A percentile compares a stretch with the other conserved stretches of the same genome.
Evolutionary conservation across 2,888 invertebrate genomes (phyloP).

Genomic region (Ischnus inquisitorius): DNA sequence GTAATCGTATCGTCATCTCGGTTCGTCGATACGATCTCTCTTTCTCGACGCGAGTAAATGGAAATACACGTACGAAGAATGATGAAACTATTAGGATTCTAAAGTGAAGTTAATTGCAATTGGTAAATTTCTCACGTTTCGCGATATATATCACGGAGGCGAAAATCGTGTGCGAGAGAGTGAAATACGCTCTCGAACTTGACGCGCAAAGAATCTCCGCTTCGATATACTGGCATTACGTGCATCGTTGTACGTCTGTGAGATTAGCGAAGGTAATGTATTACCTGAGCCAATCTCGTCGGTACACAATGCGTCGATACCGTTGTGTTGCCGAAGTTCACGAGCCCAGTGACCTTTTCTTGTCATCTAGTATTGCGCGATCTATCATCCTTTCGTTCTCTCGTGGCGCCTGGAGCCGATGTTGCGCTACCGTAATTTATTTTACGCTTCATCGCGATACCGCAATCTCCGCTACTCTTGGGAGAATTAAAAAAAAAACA

Average conservation of each 20-base stretch:
- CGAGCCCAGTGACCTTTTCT: background rate
- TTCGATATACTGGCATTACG: background rate
- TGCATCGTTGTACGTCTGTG: background rate
- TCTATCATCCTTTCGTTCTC: constrained; percentile 23
- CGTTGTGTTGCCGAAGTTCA: background rate
- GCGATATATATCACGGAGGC: constrained; percentile 16
- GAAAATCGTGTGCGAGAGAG: background rate
- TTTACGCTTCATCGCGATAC: constrained; percentile 42
- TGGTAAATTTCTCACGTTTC: constrained; percentile 50
- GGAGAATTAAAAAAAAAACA: constrained; percentile 23
- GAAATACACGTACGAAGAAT: constrained; percentile 18
- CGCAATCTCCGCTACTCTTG: constrained; percentile 34
- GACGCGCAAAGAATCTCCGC: background rate
- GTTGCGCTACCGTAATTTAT: constrained; percentile 31
- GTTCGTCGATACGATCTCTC: background rate
- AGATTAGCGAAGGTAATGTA: background rate
- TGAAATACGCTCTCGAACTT: constrained; percentile 3
- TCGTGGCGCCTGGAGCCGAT: background rate
- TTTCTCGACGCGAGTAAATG: constrained; percentile 20
- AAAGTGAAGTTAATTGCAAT: constrained; percentile 14
- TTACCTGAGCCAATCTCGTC: background rate
- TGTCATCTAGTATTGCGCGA: background rate
- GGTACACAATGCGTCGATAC: background rate
- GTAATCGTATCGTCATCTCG: constrained; percentile 7
- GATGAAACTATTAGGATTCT: constrained; percentile 15